Evolutionary conservation across 2,797 vertebrate genomes (phyloP).

Genomic region (Sylvia borin): DNA sequence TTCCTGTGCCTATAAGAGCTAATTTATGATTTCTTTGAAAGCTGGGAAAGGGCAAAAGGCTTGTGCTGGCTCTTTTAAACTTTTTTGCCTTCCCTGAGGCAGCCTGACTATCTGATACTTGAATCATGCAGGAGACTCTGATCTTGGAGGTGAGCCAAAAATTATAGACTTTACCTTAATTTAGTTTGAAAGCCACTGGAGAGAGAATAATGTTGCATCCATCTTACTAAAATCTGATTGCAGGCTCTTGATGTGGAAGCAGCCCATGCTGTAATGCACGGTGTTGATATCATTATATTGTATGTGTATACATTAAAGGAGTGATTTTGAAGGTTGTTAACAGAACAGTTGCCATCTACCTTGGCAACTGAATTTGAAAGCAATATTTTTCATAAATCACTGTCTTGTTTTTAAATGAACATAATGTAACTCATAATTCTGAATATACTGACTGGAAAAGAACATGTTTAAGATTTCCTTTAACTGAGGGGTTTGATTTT

Average conservation of each 20-base stretch:
- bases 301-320: background rate
- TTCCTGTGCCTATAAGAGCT: background rate
- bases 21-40: background rate
- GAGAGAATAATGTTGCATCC: background rate
- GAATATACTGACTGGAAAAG: background rate
- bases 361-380: background rate
- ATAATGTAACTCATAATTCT: background rate
- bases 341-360: background rate
- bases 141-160: conserved; percentile 5
- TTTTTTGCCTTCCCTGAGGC: background rate
- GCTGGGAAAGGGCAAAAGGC: background rate
- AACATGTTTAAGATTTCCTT: background rate
- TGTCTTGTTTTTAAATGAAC: background rate
- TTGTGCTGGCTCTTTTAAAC: background rate
- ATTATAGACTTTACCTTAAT: background rate
- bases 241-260: background rate
- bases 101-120: background rate
- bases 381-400: background rate
- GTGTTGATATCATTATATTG: background rate
- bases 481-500: background rate
- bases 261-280: background rate
- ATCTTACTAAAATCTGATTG: background rate
- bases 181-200: background rate
- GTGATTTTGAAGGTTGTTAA: background rate
- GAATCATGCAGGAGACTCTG: background rate